phyloP scores from a whole-genome alignment of 2,888 invertebrate genomes.

The Nomada goodeniana region DNA sequence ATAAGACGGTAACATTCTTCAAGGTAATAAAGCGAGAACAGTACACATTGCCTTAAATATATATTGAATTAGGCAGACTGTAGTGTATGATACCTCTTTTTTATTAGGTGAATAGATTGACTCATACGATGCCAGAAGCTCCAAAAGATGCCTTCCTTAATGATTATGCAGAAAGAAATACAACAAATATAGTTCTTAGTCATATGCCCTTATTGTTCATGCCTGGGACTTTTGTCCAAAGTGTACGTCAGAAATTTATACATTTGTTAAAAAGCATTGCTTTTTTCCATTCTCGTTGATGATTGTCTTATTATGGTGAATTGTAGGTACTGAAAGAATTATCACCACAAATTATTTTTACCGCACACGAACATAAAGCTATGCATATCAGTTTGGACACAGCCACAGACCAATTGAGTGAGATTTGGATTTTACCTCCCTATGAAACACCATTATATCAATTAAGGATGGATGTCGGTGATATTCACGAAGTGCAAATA shows the following conservation, averaged over 20 bases:
- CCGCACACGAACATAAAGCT: constrained; percentile 90
- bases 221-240: constrained; percentile 85
- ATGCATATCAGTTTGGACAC: constrained; percentile 85
- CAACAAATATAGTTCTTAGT: constrained; percentile 89
- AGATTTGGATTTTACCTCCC: constrained; percentile 78
- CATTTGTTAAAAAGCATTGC: not conserved
- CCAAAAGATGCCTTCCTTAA: constrained; percentile 83
- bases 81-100: constrained; percentile 22
- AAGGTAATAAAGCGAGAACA: constrained; percentile 85
- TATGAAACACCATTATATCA: constrained; percentile 83
- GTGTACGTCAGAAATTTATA: constrained; percentile 77
- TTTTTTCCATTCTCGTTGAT: constrained; percentile 24
- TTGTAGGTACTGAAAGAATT: constrained; percentile 87
- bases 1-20: constrained; percentile 88
- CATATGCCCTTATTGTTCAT: constrained; percentile 89
- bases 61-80: not conserved
- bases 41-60: not conserved
- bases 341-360: constrained; percentile 89
- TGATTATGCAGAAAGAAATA: constrained; percentile 83
- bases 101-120: constrained; percentile 87
- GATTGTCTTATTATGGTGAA: constrained; percentile 3
- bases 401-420: constrained; percentile 80
- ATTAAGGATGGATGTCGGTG: constrained; percentile 84
- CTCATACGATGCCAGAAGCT: constrained; percentile 87
- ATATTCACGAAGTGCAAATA: constrained; percentile 91